These are phyloP conservation scores for Melinopterus prodromus DNA, from an alignment of 2,888 invertebrate species.

Conservation along the genomic window DNA sequence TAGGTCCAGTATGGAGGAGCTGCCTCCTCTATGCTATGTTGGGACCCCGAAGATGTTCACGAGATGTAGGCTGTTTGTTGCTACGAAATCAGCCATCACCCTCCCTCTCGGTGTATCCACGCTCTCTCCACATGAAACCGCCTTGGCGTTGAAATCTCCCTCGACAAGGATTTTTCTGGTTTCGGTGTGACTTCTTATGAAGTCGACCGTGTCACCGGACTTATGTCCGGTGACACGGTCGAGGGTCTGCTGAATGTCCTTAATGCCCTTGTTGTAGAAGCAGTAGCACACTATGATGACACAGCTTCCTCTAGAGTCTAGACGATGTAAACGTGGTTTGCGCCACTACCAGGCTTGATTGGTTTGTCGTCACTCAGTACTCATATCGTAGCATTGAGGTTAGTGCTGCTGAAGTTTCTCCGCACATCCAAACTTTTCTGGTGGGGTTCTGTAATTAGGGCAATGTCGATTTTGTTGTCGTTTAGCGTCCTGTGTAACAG, in stretches of 20 bases:
- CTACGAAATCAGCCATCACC: conserved; percentile 15
- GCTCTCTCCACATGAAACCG: conserved; percentile 27
- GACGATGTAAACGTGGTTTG: too few species aligned
- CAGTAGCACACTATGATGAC: not conserved
- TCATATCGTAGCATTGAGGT: too few species aligned
- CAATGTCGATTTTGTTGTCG: too few species aligned
- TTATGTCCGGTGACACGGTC: not conserved
- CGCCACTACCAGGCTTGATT: too few species aligned
- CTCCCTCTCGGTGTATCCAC: conserved; percentile 15
- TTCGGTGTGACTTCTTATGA: too few species aligned
- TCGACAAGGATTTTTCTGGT: not conserved
- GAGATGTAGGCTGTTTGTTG: not conserved
- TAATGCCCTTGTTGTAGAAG: not conserved
- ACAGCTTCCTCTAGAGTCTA: too few species aligned
- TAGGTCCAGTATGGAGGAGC: conserved; percentile 26
- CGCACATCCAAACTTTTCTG: too few species aligned
- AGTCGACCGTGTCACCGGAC: too few species aligned
- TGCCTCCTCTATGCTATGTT: conserved; percentile 6
- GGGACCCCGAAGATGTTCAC: not conserved
- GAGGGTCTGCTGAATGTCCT: not conserved
- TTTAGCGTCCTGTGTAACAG: too few species aligned
- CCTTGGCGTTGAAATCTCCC: conserved; percentile 34
- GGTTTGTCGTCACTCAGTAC: too few species aligned
- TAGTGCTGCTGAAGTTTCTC: too few species aligned
- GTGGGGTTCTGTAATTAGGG: too few species aligned